A percentile compares a stretch with the other conserved stretches of the same genome.
These are phyloP conservation scores for Oophaga sylvatica DNA, from an alignment of 2,797 vertebrate species.

Conservation along the genomic window DNA sequence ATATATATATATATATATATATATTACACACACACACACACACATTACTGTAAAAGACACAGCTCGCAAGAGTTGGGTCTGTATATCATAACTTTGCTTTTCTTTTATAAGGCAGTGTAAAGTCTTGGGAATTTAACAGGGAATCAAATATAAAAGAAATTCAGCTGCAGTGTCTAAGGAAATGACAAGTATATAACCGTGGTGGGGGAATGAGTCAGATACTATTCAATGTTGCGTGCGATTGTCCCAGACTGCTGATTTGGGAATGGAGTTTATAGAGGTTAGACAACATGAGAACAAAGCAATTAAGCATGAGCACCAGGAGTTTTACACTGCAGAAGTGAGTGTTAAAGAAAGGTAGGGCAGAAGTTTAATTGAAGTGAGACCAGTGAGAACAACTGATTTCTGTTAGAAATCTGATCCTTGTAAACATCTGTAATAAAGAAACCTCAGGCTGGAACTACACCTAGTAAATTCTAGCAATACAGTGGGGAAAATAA, in stretches of 20 bases:
- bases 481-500: neutral
- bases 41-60: neutral
- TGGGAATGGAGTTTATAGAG: conserved; percentile 51
- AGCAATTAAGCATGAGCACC: conserved; percentile 49
- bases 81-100: conserved; percentile 22
- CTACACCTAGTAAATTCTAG: neutral
- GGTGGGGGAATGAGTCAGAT: conserved; percentile 18
- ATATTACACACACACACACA: no score
- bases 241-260: conserved; percentile 40
- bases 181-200: conserved; percentile 42
- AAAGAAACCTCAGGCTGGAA: neutral
- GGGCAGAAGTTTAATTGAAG: conserved; percentile 52
- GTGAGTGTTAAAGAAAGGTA: conserved; percentile 43
- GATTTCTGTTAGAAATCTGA: neutral
- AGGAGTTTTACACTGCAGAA: conserved; percentile 38
- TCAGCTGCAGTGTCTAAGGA: conserved; percentile 8
- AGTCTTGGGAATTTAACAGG: conserved; percentile 8
- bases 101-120: neutral
- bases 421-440: conserved; percentile 1
- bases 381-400: conserved; percentile 25
- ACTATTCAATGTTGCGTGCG: conserved; percentile 18
- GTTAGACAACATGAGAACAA: conserved; percentile 54
- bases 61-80: neutral
- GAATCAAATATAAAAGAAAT: conserved; percentile 16
- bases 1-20: no score